Conservation (phyloP, 2,113 vertebrate genomes). For the Ochotona princeps region DNA sequence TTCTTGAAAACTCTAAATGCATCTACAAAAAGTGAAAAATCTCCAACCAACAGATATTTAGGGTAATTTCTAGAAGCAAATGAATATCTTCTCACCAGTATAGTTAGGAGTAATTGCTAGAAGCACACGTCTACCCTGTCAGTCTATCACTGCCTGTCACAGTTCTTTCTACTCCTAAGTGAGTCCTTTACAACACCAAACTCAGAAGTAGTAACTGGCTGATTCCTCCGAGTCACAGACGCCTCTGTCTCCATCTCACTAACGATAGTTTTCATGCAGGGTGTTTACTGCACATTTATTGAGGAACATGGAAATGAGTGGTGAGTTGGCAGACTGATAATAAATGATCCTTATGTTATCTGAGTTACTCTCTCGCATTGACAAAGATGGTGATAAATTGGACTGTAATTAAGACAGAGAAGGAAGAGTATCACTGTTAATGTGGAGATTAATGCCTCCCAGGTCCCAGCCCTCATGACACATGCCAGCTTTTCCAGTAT, state of each 20-base stretch:
- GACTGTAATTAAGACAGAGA: conserved; percentile 41
- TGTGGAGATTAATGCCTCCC: neutral
- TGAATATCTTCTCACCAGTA: neutral
- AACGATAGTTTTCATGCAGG: neutral
- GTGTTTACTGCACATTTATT: neutral
- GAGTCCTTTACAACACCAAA: neutral
- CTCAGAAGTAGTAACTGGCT: conserved; percentile 23
- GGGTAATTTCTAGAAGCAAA: conserved; percentile 52
- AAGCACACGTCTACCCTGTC: conserved; percentile 22
- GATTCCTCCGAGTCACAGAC: conserved; percentile 42
- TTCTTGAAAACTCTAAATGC: conserved; percentile 40
- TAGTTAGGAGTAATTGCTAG: conserved; percentile 49
- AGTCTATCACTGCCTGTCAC: neutral
- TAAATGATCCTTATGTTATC: conserved; percentile 21
- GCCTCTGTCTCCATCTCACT: neutral
- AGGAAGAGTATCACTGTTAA: neutral
- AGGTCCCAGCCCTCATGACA: neutral
- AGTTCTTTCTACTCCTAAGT: conserved; percentile 43
- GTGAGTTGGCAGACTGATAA: conserved; percentile 40
- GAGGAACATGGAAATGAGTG: conserved; percentile 54
- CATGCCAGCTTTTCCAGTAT: rapidly evolving
- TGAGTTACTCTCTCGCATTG: neutral
- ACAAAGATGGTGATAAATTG: neutral
- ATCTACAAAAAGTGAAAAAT: conserved; percentile 45
- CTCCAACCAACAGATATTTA: conserved; percentile 7